Conservation (phyloP, 2,113 vertebrate species). For the Thermophis baileyi region DNA sequence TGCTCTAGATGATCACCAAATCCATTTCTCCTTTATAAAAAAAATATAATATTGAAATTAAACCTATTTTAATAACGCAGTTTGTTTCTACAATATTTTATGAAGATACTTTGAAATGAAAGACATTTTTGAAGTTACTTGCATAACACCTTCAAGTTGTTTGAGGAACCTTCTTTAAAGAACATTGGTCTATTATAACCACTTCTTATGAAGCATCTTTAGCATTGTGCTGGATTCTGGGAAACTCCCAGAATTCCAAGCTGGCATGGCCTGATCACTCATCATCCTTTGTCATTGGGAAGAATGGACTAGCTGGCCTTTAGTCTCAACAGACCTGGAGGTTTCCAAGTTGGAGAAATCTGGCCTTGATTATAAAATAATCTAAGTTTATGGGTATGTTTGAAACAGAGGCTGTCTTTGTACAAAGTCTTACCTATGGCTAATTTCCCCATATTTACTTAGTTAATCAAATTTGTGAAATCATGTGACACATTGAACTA, state of each 20-base stretch:
- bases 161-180: not conserved
- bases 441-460: not conserved
- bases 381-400: not conserved
- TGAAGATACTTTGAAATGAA: not conserved
- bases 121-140: not conserved
- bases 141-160: not conserved
- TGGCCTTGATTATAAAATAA: not conserved
- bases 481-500: not conserved
- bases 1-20: not conserved
- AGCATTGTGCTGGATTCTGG: not conserved
- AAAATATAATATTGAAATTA: not conserved
- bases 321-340: not conserved
- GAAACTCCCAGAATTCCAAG: not conserved
- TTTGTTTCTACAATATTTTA: not conserved
- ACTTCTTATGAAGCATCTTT: not conserved
- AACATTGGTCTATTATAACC: not conserved
- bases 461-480: not conserved
- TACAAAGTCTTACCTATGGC: not conserved
- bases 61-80: not conserved
- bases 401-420: not conserved
- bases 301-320: not conserved
- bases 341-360: not conserved
- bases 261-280: not conserved
- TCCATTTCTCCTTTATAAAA: not conserved
- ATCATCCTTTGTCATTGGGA: not conserved